Evolutionary conservation across 1,140 invertebrate genomes (phyloP).

Genomic region (Odontomachus brunneus): DNA sequence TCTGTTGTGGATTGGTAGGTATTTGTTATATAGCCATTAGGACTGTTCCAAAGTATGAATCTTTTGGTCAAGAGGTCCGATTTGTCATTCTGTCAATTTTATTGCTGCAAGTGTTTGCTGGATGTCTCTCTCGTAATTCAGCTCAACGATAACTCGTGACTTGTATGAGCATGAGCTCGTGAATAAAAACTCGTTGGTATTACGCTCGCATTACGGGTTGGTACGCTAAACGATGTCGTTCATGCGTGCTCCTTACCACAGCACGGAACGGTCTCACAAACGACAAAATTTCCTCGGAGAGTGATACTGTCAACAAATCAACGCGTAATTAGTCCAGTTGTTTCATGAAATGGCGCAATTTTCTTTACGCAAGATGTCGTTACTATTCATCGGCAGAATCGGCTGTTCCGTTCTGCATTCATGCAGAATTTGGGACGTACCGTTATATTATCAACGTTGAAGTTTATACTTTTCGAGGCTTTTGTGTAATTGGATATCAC

Average conservation of each 20-base stretch:
- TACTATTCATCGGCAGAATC: too few relatives aligned
- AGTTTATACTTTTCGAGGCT: background rate
- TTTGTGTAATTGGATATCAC: background rate
- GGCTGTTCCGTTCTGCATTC: too few relatives aligned
- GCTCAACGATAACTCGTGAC: background rate
- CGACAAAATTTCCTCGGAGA: background rate
- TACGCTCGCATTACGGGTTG: background rate
- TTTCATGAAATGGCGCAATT: too few relatives aligned
- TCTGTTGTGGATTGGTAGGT: slow-evolving; percentile 32
- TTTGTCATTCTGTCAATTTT: slow-evolving; percentile 3
- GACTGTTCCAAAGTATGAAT: background rate
- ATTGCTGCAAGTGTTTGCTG: background rate
- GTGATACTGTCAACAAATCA: too few relatives aligned
- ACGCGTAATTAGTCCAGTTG: too few relatives aligned
- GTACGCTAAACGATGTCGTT: background rate
- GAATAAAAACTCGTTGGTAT: background rate
- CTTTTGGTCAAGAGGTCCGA: background rate
- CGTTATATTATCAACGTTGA: too few relatives aligned
- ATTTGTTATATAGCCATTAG: background rate
- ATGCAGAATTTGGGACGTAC: too few relatives aligned
- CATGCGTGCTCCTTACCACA: background rate
- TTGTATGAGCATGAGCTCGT: slow-evolving; percentile 12
- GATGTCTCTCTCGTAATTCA: background rate
- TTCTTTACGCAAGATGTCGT: too few relatives aligned
- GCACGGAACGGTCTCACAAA: background rate